Conservation (phyloP, 2,888 invertebrate species). For the Miltochrista miniata region DNA sequence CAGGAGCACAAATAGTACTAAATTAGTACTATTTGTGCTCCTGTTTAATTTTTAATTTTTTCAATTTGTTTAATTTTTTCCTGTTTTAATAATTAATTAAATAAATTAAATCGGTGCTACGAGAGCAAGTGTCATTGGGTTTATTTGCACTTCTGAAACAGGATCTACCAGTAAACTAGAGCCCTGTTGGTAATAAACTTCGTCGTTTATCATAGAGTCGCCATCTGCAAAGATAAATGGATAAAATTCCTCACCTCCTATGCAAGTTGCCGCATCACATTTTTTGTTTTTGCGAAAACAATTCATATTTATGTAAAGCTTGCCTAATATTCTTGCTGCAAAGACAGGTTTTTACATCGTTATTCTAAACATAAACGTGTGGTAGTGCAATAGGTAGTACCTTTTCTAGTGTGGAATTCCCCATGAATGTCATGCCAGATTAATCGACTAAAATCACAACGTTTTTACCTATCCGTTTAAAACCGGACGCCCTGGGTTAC, state of each 20-base stretch:
- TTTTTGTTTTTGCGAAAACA: constrained; percentile 10
- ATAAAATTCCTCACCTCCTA: constrained; percentile 20
- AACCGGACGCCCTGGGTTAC: too few species aligned
- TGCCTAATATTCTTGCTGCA: constrained; percentile 2
- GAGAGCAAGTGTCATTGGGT: too few species aligned
- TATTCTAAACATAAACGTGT: background rate
- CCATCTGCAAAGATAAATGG: constrained; percentile 23
- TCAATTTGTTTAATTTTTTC: too few species aligned
- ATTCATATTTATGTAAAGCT: constrained; percentile 12
- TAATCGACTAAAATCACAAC: too few species aligned
- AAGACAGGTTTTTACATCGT: constrained; percentile 19
- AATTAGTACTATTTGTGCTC: too few species aligned
- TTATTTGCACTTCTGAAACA: too few species aligned
- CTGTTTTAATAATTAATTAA: too few species aligned
- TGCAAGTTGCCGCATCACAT: constrained; percentile 4
- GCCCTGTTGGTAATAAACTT: constrained; percentile 16
- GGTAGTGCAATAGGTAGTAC: background rate
- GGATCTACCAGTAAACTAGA: constrained; percentile 3
- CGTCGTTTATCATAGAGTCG: constrained; percentile 20
- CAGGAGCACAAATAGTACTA: too few species aligned
- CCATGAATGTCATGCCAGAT: too few species aligned
- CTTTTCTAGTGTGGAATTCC: too few species aligned
- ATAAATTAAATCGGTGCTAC: background rate
- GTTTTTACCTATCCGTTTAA: too few species aligned
- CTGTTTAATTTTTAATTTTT: too few species aligned